Conservation (phyloP, 2,888 invertebrate species). For the Pammene aurita region DNA sequence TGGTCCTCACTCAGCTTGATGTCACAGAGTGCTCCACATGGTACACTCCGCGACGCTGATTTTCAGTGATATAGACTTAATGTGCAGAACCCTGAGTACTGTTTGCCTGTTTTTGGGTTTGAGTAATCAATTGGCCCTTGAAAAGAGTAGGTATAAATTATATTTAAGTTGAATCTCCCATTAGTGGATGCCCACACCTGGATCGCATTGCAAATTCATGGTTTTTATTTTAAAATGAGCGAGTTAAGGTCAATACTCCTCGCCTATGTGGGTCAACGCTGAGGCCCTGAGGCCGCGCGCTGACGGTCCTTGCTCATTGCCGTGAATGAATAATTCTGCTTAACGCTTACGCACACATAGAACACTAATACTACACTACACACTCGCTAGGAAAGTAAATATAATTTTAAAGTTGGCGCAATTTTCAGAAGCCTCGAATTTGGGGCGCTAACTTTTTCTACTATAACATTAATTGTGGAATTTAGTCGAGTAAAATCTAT, state of each 20-base stretch:
- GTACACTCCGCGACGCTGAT: too few relatives aligned
- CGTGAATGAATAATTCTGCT: conserved; percentile 36
- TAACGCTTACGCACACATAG: conserved; percentile 17
- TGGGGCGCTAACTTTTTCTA: too few relatives aligned
- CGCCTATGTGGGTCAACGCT: conserved; percentile 56
- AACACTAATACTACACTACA: background rate
- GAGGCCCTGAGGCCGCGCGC: conserved; percentile 50
- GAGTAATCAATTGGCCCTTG: too few relatives aligned
- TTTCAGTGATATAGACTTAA: too few relatives aligned
- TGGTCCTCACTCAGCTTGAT: too few relatives aligned
- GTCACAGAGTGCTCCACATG: too few relatives aligned
- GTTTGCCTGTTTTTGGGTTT: too few relatives aligned
- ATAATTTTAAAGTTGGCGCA: conserved; percentile 1
- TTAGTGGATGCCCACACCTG: background rate
- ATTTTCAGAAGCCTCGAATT: background rate
- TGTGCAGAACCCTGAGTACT: too few relatives aligned
- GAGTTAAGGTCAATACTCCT: conserved; percentile 68
- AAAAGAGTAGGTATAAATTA: too few relatives aligned
- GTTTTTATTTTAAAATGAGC: conserved; percentile 59
- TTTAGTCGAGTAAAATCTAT: too few relatives aligned
- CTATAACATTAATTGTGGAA: too few relatives aligned
- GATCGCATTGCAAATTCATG: conserved; percentile 52
- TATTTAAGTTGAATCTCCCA: background rate
- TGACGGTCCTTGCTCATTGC: conserved; percentile 47
- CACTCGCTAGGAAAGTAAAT: conserved; percentile 4